Base-by-base conservation (phyloP, 2,113 vertebrate genomes). In the Setophaga petechia region DNA sequence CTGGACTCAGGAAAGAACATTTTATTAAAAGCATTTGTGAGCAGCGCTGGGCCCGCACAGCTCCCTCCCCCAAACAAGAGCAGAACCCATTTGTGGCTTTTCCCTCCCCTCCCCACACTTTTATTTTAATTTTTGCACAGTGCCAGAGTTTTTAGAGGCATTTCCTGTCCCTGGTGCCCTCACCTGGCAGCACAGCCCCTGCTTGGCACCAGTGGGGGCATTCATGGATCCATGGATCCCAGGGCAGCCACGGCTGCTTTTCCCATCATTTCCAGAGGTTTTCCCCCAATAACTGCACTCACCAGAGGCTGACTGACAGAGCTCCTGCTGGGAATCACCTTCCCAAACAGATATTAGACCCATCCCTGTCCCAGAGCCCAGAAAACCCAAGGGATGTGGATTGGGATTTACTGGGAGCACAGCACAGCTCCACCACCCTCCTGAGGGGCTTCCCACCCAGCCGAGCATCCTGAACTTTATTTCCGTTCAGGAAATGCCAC, bases 11-110 rank as follows among this genome's bases (percentile, higher is more conserved):
- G 87, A 94, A 97, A 91, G 96, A 96, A 97, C 95, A 97, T 30
- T 97, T 97, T 68, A 97, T 97, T 97, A 93, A 95, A 97, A 97
- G 91, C 96, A 97, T 68, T 96, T 84, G 93, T 0, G 2, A 96
- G 77, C 0, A 0, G 2, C 0, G 24, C 61, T 31, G 77, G 73
- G 89, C 39, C 68, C 73, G 1, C 65, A 37, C 66, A 75, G 43
- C 87, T 80, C 86, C 61, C 37, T 89, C 66, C 76, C 89, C 39
- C 33, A 13, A 15, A 35, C 19, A 18, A 72, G 59, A 84, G 76
- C 52, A 62, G 75, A 62, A 94, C 8, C 24, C 80, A 31, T 51
- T 90, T 31, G 33, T 75, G 73, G 52, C 54, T 69, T 2, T 0
- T 1, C 1, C 22, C 37, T 20, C 30, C 13, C 15, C 0, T 0